Evolutionary conservation across 2,888 invertebrate species (phyloP), one percentile per base, ranked within the genome.

Genomic region (Hypena proboscidalis): DNA sequence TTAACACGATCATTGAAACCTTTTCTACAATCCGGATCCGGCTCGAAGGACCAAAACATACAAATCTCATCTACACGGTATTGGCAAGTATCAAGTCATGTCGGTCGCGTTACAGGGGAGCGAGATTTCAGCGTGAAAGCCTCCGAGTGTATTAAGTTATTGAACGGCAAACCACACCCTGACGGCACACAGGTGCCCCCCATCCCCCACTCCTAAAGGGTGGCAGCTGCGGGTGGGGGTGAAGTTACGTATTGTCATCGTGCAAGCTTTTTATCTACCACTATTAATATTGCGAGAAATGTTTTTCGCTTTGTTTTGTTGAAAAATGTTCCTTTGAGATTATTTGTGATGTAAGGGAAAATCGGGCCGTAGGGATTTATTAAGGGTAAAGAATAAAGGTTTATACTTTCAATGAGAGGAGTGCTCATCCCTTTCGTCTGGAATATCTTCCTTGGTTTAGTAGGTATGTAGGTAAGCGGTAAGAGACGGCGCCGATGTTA

Each of bases 101-200:
- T 64, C 40, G 32, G 58, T 51, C 79, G 55, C 64, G 62, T 64
- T 63, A 57, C 11, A 75, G 45, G 58, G 57, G 69, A 80, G 87
- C 80, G 86, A 89, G 90, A 90, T 90, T 90, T 90, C 83, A 90
- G 83, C 85, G 80, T 86, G 89, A 88, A 89, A 90, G 87, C 90
- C 89, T 90, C 87, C 85, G 82, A 86, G 86, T 85, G 90, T 90
- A 90, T 90, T 89, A 90, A 89, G 90, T 90, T 90, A 90, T 90
- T 85, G 90, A 90, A 90, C 90, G 90, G 90, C 90, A 90, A 90
- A 90, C 90, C 90, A 90, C 90, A 90, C 90, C 90, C 90, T 86
- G 88, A 85, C 84, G 79, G 76, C 81, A 81, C 80, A 82, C 81
- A 80, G 81, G 77, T 76, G 72, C 75, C 80, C 67, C 73, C 62